Evolutionary conservation across 2,797 vertebrate genomes (phyloP).

Genomic region (Catostomus latipinnis): DNA sequence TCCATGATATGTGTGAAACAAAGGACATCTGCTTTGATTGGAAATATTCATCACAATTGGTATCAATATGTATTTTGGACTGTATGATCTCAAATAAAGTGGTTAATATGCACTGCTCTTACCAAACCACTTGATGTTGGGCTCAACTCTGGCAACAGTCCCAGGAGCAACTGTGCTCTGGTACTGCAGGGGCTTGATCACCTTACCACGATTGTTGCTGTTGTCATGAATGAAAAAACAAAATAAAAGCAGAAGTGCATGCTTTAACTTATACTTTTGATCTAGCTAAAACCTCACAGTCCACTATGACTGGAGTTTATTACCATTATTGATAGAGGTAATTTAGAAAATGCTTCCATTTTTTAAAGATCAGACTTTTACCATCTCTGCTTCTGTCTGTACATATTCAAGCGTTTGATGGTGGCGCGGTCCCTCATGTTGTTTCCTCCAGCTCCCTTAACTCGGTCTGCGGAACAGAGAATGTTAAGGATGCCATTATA

Average conservation of each 20-base stretch:
- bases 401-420: constrained; percentile 97
- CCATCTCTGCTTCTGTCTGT: constrained; percentile 96
- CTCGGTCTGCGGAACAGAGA: constrained; percentile 80
- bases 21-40: neutral
- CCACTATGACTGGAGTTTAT: neutral
- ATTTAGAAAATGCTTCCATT: too few species aligned
- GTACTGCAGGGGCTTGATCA: constrained; percentile 89
- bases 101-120: constrained; percentile 64
- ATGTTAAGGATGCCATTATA: too few species aligned
- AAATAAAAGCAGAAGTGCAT: too few species aligned
- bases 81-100: neutral
- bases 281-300: neutral
- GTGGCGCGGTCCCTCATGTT: constrained; percentile 96
- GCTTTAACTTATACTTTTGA: neutral
- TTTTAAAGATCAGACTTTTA: constrained; percentile 65
- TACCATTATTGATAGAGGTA: neutral
- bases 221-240: neutral
- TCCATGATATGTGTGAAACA: neutral
- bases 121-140: constrained; percentile 99
- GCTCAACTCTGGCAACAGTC: constrained; percentile 94
- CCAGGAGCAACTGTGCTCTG: constrained; percentile 92
- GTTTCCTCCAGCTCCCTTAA: constrained; percentile 85
- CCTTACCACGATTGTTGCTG: constrained; percentile 89
- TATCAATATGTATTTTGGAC: neutral
- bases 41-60: neutral